These are phyloP conservation scores for Tapirus terrestris DNA, from an alignment of 2,113 vertebrate genomes.

Conservation along the genomic window DNA sequence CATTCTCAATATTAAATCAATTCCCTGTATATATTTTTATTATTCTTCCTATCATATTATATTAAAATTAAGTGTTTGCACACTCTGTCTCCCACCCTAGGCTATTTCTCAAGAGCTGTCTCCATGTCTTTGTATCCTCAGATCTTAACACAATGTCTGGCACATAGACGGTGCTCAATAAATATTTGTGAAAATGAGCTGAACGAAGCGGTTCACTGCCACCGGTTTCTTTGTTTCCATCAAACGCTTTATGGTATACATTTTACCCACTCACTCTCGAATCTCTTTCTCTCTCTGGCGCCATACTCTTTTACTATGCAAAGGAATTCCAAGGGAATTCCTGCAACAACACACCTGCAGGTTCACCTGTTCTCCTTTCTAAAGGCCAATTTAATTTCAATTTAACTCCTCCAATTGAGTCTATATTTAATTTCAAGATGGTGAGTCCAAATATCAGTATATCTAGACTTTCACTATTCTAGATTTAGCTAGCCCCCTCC, in stretches of 20 bases:
- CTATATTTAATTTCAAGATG: neutral
- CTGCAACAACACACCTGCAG: neutral
- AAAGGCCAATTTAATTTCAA: neutral
- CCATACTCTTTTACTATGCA: neutral
- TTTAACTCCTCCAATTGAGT: neutral
- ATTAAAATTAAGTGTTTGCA: neutral
- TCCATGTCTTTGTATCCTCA: neutral
- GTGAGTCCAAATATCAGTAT: neutral
- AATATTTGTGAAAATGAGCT: neutral
- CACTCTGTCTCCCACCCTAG: neutral
- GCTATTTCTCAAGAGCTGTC: neutral
- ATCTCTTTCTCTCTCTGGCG: neutral
- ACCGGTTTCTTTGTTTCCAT: neutral
- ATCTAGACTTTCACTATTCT: neutral
- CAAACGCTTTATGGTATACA: neutral
- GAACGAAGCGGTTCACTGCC: neutral
- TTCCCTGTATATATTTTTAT: neutral
- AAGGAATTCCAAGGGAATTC: too few species aligned
- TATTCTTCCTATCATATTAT: neutral
- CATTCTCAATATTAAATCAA: neutral
- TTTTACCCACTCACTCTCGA: neutral
- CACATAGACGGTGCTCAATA: neutral
- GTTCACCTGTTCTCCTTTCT: neutral
- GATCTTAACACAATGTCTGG: neutral
- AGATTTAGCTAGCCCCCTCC: neutral